phyloP scores from a whole-genome alignment of 2,797 vertebrate genomes.

The Buphagus erythrorhynchus region DNA sequence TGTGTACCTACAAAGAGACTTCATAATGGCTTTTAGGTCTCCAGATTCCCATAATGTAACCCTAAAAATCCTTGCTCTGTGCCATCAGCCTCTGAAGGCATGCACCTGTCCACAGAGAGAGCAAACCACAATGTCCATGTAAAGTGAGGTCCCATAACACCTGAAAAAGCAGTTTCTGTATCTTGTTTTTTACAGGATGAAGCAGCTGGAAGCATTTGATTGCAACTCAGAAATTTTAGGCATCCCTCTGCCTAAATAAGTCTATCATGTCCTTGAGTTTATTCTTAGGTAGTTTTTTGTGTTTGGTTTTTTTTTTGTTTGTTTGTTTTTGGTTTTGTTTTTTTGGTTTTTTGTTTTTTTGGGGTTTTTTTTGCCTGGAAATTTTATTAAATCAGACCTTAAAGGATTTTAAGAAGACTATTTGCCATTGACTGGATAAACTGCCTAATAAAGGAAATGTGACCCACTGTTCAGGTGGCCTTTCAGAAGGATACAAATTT shows the following conservation, averaged over 20 bases:
- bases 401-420: background rate
- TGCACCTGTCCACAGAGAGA: background rate
- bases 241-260: background rate
- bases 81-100: background rate
- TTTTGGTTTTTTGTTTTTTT: too few relatives aligned
- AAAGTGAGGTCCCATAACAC: background rate
- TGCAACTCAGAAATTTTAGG: background rate
- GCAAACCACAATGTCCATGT: background rate
- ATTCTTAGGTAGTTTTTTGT: background rate
- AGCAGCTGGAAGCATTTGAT: background rate
- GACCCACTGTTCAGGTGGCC: background rate
- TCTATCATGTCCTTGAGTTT: background rate
- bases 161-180: background rate
- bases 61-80: background rate
- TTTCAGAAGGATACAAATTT: background rate
- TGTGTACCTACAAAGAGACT: rapidly evolving
- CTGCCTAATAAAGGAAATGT: background rate
- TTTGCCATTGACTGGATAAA: background rate
- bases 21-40: background rate
- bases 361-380: background rate
- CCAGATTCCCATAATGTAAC: background rate
- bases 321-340: too few relatives aligned
- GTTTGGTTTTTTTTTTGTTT: too few relatives aligned
- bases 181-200: background rate
- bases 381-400: background rate